Base-by-base conservation (phyloP, 2,888 invertebrate species). In the Desoria tigrina region DNA sequence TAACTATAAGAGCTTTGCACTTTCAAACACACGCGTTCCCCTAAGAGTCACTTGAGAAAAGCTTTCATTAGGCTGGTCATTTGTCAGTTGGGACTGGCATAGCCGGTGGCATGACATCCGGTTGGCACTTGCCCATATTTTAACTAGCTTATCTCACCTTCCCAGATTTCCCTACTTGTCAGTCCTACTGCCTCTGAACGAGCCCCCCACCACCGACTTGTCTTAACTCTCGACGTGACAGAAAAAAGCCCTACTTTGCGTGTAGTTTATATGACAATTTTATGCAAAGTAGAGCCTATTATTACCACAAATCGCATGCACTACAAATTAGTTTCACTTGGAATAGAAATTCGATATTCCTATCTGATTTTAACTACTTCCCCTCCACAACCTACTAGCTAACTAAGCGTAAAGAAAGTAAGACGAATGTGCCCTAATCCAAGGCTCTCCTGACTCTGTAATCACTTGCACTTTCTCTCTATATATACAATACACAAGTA, bases 391-490 rank as follows among this genome's bases (percentile, higher is more conserved):
- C n/a, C n/a, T 32, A 32, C 4, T 32, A 32, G 32, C 32, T 32
- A 4, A 32, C n/a, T n/a, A n/a, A n/a, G n/a, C n/a, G n/a, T 28
- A 61, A 53, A 26, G 42, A 50, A 50, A 37, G 54, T 39, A 51
- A 63, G 63, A 63, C 57, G 57, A 63, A 63, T 57, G 56, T 32
- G 26, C 45, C 32, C 28, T 63, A 56, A 63, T 63, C 55, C 55
- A 28, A 32, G 39, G 23, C 23, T 14, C 51, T 9, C 51, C 51
- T 24, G 11, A 32, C 32, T 32, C n/a, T n/a, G n/a, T n/a, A n/a
- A n/a, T n/a, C n/a, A n/a, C n/a, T n/a, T n/a, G n/a, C n/a, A n/a
- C n/a, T n/a, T n/a, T n/a, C n/a, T n/a, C n/a, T n/a, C n/a, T n/a
- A n/a, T n/a, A n/a, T n/a, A n/a, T n/a, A n/a, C n/a, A n/a, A n/a